Evolutionary conservation across 2,888 invertebrate species (phyloP).

Genomic region (Odontocerum albicorne): DNA sequence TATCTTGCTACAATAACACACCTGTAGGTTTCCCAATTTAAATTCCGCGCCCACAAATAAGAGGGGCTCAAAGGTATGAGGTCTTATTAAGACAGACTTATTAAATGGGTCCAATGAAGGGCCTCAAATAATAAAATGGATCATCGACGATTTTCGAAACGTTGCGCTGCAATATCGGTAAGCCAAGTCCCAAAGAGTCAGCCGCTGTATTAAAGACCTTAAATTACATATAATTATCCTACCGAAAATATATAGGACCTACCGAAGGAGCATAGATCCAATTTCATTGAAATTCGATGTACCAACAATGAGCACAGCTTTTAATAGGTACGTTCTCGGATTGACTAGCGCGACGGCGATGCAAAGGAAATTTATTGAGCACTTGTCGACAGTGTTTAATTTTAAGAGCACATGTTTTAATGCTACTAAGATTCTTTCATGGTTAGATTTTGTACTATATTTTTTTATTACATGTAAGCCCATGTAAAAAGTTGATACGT

Average conservation of each 20-base stretch:
- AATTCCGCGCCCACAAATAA: conserved; percentile 26
- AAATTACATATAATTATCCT: conserved; percentile 35
- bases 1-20: conserved; percentile 10
- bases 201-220: conserved; percentile 27
- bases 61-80: background rate
- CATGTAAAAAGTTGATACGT: no score
- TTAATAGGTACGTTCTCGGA: no score
- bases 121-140: conserved; percentile 2
- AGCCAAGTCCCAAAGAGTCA: conserved; percentile 10
- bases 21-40: conserved; percentile 32
- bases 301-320: conserved; percentile 1
- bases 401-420: no score
- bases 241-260: conserved; percentile 28
- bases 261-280: conserved; percentile 22
- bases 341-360: no score
- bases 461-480: no score
- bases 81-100: conserved; percentile 15
- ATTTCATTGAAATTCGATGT: conserved; percentile 12
- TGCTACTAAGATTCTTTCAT: no score
- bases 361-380: no score
- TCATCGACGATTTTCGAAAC: conserved; percentile 1
- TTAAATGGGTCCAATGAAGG: conserved; percentile 6
- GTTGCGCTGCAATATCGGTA: background rate
- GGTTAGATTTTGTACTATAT: no score
- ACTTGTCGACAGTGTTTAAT: no score